phyloP scores from a whole-genome alignment of 92 coral and sea anemone genomes.

The Heteractis magnifica region DNA sequence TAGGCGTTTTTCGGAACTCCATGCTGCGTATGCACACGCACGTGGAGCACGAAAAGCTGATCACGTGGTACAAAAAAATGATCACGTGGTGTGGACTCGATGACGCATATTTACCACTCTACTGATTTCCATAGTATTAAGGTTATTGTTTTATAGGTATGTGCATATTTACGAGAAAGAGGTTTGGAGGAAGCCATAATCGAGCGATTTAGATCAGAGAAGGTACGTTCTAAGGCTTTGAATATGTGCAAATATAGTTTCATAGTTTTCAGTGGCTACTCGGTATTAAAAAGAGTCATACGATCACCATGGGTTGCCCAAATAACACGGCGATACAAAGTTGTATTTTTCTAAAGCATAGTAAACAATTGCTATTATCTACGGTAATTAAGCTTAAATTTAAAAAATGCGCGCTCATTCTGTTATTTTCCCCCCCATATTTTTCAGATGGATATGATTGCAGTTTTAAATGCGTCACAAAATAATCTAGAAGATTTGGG shows the following conservation, averaged over 20 bases:
- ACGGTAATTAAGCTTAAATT: not conserved
- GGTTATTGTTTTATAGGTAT: not conserved
- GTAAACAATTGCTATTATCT: not conserved
- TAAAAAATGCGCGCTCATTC: not conserved
- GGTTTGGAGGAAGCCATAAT: not conserved
- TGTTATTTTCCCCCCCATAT: not conserved
- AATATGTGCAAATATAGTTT: not conserved
- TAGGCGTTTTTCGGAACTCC: no score
- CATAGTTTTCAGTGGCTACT: not conserved
- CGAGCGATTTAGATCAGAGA: not conserved
- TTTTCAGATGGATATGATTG: slow-evolving; percentile 51
- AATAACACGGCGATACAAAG: not conserved
- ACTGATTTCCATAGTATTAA: no score
- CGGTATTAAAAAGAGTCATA: not conserved
- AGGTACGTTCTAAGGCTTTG: not conserved
- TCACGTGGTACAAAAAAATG: no score
- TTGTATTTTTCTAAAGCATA: not conserved
- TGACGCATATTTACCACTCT: no score
- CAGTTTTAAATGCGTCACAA: slow-evolving; percentile 45
- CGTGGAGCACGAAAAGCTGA: no score
- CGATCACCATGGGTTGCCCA: not conserved
- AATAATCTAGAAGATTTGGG: slow-evolving; percentile 43
- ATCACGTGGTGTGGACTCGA: no score
- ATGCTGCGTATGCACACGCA: no score
- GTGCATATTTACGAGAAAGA: not conserved